A percentile compares a stretch with the other conserved stretches of the same genome.
Evolutionary conservation across 2,888 invertebrate species (phyloP).

Genomic region (Salpingus planirostris): DNA sequence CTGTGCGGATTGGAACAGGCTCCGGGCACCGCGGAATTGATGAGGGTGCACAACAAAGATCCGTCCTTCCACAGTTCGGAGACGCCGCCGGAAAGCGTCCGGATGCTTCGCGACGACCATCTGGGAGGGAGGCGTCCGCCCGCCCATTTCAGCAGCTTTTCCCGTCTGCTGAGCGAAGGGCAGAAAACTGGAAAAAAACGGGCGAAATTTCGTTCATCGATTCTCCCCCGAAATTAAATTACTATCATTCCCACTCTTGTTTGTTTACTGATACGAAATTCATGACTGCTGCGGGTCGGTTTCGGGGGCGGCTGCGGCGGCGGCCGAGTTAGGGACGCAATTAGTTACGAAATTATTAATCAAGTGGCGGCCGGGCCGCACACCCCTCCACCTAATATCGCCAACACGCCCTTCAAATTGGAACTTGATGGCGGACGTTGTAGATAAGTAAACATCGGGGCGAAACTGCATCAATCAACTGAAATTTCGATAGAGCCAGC

Average conservation of each 20-base stretch:
- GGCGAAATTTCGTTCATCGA: too few species aligned
- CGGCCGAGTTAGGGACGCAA: conserved; percentile 9
- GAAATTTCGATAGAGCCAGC: conserved; percentile 2
- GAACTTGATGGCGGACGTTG: too few species aligned
- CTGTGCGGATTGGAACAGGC: conserved; percentile 47
- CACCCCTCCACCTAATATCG: conserved; percentile 18
- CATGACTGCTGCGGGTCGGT: too few species aligned
- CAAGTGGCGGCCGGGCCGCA: conserved; percentile 10
- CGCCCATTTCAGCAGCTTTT: conserved; percentile 35
- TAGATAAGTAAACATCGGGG: conserved; percentile 10
- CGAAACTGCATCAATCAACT: conserved; percentile 8
- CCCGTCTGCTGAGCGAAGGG: conserved; percentile 33
- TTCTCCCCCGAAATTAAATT: too few species aligned
- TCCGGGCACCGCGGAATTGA: conserved; percentile 52
- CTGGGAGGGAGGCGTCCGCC: conserved; percentile 25
- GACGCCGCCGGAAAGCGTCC: conserved; percentile 42
- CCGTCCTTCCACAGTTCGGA: conserved; percentile 50
- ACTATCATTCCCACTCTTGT: too few species aligned
- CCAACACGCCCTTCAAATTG: conserved; percentile 15
- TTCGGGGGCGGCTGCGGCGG: too few species aligned
- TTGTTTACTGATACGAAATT: conserved; percentile 11
- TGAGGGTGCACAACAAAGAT: conserved; percentile 50
- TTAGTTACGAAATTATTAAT: conserved; percentile 18
- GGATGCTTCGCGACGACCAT: conserved; percentile 26
- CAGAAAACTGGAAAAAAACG: conserved; percentile 32